phyloP scores from a whole-genome alignment of 2,113 vertebrate genomes.

The Saguinus imperator region DNA sequence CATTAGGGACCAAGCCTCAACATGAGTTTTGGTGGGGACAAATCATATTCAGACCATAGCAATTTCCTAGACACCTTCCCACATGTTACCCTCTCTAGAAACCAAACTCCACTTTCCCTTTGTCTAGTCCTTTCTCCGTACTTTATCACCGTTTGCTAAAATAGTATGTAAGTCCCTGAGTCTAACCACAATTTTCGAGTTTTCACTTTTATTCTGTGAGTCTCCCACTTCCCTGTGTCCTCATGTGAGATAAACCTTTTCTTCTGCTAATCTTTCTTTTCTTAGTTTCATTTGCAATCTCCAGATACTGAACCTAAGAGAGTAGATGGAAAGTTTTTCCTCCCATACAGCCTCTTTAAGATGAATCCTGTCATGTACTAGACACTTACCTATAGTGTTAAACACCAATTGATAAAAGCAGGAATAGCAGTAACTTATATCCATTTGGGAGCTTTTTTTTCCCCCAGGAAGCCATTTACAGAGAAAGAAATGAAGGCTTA shows the following conservation, averaged over 20 bases:
- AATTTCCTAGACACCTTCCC: neutral
- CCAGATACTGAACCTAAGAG: neutral
- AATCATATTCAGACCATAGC: neutral
- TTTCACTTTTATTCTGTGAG: neutral
- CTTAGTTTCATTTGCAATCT: neutral
- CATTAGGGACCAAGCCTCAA: neutral
- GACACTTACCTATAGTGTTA: neutral
- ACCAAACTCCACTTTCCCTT: neutral
- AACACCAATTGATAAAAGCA: neutral
- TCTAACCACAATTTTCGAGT: neutral
- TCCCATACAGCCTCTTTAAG: neutral
- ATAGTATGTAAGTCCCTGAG: neutral
- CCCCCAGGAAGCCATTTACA: slow-evolving; percentile 3
- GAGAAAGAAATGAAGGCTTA: neutral
- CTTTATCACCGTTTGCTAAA: neutral
- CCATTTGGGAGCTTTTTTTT: neutral
- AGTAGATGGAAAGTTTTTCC: neutral
- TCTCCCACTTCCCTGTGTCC: neutral
- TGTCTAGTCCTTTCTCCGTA: neutral
- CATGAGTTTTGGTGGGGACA: neutral
- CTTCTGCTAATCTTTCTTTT: neutral
- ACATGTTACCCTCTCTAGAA: neutral
- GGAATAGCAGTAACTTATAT: neutral
- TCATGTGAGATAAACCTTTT: neutral
- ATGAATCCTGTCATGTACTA: neutral